Conservation (phyloP, 2,888 invertebrate species). For the Andrena minutula region DNA sequence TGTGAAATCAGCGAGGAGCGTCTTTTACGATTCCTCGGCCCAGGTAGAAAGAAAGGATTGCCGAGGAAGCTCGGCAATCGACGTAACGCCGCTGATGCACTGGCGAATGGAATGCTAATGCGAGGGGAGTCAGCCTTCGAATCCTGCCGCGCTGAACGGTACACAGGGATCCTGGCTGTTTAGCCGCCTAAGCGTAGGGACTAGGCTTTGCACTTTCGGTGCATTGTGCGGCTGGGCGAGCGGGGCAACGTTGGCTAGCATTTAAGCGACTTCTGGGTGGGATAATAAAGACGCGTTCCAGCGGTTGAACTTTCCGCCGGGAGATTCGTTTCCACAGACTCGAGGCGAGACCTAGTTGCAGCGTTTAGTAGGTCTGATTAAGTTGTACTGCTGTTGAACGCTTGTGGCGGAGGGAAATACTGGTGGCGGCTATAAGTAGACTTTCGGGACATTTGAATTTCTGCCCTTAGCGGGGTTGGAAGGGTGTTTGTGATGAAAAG, state of each 20-base stretch:
- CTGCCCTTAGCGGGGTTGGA: no score
- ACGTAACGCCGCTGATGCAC: constrained; percentile 14
- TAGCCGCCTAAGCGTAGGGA: background rate
- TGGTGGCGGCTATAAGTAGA: background rate
- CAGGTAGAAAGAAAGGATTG: constrained; percentile 47
- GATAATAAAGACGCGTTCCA: constrained; percentile 16
- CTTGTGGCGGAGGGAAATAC: background rate
- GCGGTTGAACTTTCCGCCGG: constrained; percentile 5
- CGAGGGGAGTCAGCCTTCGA: constrained; percentile 8
- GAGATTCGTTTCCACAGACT: background rate
- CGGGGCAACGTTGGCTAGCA: background rate
- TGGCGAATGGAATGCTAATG: constrained; percentile 42
- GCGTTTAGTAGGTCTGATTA: background rate
- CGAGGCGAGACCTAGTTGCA: background rate
- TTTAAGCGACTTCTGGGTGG: constrained; percentile 6
- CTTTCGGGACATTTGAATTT: no score
- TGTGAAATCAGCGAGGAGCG: constrained; percentile 55
- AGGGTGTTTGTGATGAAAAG: no score
- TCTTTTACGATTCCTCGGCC: constrained; percentile 21
- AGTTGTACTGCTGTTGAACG: background rate
- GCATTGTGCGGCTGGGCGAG: constrained; percentile 8
- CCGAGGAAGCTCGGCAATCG: constrained; percentile 24
- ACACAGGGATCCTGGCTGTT: background rate
- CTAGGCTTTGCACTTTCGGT: constrained; percentile 31
- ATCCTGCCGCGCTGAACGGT: background rate